Evolutionary conservation across 2,797 vertebrate species (phyloP).

Genomic region (Oreortyx pictus): DNA sequence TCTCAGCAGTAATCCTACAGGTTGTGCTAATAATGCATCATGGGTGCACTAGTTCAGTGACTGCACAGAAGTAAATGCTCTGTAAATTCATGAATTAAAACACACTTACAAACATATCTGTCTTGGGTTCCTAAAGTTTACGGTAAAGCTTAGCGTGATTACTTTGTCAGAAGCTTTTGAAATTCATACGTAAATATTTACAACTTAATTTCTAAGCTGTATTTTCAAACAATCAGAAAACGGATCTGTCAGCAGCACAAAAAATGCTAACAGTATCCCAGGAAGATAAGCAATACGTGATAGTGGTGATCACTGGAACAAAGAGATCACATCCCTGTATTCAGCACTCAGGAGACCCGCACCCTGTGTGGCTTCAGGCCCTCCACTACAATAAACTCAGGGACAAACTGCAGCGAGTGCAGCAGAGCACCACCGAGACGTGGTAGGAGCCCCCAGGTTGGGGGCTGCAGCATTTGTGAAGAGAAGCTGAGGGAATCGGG

Average conservation of each 20-base stretch:
- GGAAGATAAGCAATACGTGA: not conserved
- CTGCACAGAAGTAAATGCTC: not conserved
- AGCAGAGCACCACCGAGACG: not conserved
- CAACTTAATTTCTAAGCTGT: not conserved
- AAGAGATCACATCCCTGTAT: not conserved
- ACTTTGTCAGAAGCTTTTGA: not conserved
- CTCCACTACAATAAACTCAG: not conserved
- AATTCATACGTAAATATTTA: not conserved
- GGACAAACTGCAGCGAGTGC: not conserved
- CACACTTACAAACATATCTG: not conserved
- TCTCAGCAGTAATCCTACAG: not conserved
- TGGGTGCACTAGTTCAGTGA: not conserved
- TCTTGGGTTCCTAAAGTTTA: not conserved
- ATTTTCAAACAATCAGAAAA: not conserved
- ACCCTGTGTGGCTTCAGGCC: not conserved
- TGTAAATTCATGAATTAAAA: not conserved
- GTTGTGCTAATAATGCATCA: not conserved
- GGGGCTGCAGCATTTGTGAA: not conserved
- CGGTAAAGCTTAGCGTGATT: not conserved
- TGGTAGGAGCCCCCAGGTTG: accelerated
- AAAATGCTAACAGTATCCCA: not conserved
- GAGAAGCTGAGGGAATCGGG: not conserved
- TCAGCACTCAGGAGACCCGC: not conserved
- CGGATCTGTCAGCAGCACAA: not conserved
- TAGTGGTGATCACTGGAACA: not conserved